These are phyloP conservation scores for Plecturocebus donacophilus DNA, from an alignment of 2,113 vertebrate species.

Conservation along the genomic window DNA sequence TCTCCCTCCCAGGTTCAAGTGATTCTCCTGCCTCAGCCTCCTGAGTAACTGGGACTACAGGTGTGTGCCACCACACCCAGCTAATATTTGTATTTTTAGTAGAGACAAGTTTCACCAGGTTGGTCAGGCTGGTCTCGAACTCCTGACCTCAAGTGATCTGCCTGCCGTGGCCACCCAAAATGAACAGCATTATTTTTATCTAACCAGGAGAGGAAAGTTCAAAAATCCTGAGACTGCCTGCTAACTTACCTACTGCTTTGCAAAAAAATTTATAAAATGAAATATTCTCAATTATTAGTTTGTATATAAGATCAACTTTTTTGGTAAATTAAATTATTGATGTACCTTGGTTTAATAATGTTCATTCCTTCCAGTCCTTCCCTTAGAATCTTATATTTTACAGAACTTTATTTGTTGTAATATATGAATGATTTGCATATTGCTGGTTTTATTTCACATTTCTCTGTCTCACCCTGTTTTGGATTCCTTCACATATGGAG, in stretches of 20 bases:
- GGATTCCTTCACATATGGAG: not conserved
- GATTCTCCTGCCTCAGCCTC: too few relatives aligned
- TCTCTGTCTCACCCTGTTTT: not conserved
- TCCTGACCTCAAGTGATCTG: too few relatives aligned
- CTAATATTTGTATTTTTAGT: too few relatives aligned
- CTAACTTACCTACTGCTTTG: not conserved
- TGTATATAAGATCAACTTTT: not conserved
- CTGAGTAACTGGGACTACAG: too few relatives aligned
- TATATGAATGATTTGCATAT: not conserved
- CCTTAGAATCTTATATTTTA: not conserved
- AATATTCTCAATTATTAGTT: constrained; percentile 2
- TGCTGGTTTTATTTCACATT: not conserved
- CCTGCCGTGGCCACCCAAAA: too few relatives aligned
- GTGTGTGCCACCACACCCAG: too few relatives aligned
- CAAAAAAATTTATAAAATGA: not conserved
- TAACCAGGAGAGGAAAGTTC: not conserved
- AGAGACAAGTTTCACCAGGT: too few relatives aligned
- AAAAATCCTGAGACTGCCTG: not conserved
- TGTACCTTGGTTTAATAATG: not conserved
- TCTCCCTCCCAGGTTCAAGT: too few relatives aligned
- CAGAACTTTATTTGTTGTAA: not conserved
- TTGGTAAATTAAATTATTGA: not conserved
- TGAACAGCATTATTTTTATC: constrained; percentile 44
- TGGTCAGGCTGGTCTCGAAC: too few relatives aligned
- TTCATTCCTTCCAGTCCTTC: not conserved